These are phyloP conservation scores for Acrocephalus kingi DNA, from an alignment of 2,113 vertebrate genomes.

Conservation along the genomic window DNA sequence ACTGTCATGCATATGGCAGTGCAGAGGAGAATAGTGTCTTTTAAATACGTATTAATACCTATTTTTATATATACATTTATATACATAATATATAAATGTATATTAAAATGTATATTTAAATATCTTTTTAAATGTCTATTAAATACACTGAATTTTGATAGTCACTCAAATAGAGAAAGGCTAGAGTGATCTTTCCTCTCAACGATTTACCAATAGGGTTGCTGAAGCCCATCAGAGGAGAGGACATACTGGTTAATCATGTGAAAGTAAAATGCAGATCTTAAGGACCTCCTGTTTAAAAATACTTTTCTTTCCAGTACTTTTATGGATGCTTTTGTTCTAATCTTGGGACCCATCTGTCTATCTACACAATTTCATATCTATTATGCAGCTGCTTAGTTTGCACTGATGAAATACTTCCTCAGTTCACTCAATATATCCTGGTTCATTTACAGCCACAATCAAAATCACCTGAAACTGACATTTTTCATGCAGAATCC, in stretches of 20 bases:
- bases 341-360: constrained; percentile 22
- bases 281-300: not conserved
- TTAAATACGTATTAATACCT: not conserved
- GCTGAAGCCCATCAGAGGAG: not conserved
- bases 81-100: not conserved
- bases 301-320: not conserved
- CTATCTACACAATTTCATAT: constrained; percentile 29
- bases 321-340: not conserved
- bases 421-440: not conserved
- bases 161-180: not conserved
- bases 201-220: not conserved
- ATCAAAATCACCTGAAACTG: constrained; percentile 29
- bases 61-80: not conserved
- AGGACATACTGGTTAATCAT: not conserved
- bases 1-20: not conserved
- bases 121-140: not conserved
- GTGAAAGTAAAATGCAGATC: not conserved
- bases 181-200: not conserved
- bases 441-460: constrained; percentile 32
- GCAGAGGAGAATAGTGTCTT: not conserved
- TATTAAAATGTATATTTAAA: not conserved
- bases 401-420: constrained; percentile 25
- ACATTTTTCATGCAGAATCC: constrained; percentile 25
- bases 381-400: constrained; percentile 30
- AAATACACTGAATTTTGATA: not conserved